Evolutionary conservation across 1,140 invertebrate genomes (phyloP).

Genomic region (Drosophila sulfurigaster): DNA sequence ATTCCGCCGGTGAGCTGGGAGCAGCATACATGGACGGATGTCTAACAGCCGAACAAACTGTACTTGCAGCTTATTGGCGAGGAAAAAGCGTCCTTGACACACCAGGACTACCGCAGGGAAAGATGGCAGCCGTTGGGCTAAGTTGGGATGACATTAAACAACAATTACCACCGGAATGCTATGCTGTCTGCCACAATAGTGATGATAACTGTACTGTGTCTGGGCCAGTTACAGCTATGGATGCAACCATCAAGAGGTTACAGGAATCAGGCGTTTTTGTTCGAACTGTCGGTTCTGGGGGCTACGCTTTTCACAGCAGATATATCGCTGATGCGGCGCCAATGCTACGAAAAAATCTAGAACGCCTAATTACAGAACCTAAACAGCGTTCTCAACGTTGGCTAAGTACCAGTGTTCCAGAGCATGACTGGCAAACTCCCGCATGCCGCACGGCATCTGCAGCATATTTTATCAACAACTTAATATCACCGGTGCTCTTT

Average conservation of each 20-base stretch:
- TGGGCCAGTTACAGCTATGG: constrained; percentile 92
- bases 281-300: constrained; percentile 94
- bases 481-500: constrained; percentile 94
- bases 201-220: constrained; percentile 96
- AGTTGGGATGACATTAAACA: constrained; percentile 93
- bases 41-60: constrained; percentile 95
- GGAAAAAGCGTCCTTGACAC: constrained; percentile 94
- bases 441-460: constrained; percentile 93
- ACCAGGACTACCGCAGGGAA: constrained; percentile 88
- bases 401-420: constrained; percentile 95
- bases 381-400: constrained; percentile 92
- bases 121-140: constrained; percentile 95
- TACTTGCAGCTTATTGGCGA: constrained; percentile 96
- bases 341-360: constrained; percentile 90
- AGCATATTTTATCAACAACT: constrained; percentile 98
- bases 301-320: constrained; percentile 97
- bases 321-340: constrained; percentile 94
- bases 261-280: constrained; percentile 93
- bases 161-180: constrained; percentile 91
- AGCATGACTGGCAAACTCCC: constrained; percentile 91
- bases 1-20: constrained; percentile 96
- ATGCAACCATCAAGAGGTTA: constrained; percentile 85
- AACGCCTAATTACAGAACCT: constrained; percentile 91
- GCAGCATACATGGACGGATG: constrained; percentile 98
- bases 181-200: constrained; percentile 97